phyloP scores from a whole-genome alignment of 2,113 vertebrate genomes.

The Ramphastos sulfuratus region DNA sequence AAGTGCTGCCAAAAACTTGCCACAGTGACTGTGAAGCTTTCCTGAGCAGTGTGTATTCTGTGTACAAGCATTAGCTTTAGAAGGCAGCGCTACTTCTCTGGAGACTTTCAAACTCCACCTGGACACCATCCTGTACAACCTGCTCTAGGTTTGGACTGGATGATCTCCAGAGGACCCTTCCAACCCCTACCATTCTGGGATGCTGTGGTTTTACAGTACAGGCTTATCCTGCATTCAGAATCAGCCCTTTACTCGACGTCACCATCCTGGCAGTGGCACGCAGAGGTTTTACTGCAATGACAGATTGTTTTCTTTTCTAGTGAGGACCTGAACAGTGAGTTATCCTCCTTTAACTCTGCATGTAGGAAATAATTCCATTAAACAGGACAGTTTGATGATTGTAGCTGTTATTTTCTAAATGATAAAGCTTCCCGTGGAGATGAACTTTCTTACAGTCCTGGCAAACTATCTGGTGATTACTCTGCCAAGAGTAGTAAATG shows the following conservation, averaged over 20 bases:
- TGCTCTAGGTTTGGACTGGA: no score
- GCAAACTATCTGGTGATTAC: neutral
- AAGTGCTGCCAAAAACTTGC: conserved; percentile 3
- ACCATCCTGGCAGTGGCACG: neutral
- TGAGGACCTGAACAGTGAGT: neutral
- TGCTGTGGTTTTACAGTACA: neutral
- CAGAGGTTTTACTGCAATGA: neutral
- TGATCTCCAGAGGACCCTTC: no score
- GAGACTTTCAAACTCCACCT: no score
- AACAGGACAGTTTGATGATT: neutral
- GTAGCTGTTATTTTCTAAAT: conserved; percentile 33
- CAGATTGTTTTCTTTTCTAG: neutral
- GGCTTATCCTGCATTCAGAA: neutral
- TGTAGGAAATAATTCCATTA: neutral
- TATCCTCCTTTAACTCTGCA: conserved; percentile 1
- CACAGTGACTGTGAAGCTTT: neutral
- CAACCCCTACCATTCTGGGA: no score
- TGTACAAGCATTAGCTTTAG: neutral
- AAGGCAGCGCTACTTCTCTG: neutral
- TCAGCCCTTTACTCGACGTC: neutral
- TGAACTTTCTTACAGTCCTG: neutral
- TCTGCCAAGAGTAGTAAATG: conserved; percentile 14
- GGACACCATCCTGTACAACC: no score
- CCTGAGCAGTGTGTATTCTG: neutral
- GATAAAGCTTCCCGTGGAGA: conserved; percentile 3